Evolutionary conservation across 2,113 vertebrate genomes (phyloP), one percentile per base, ranked within the genome.

Genomic region (Sula dactylatra): DNA sequence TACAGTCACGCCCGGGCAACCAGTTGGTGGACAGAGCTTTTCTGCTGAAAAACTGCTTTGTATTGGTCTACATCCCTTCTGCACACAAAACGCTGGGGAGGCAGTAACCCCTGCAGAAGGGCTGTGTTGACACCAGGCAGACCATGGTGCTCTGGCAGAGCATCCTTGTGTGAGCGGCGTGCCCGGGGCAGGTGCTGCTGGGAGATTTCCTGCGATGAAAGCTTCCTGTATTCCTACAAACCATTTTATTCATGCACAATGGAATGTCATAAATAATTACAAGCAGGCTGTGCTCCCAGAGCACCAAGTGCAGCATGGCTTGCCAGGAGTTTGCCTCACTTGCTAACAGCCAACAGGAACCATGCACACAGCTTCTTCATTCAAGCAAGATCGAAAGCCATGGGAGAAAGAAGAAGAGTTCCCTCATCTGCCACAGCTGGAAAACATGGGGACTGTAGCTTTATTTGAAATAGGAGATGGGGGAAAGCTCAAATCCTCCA

Each of bases 121-220:
- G 40, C 36, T 31, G 49, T 13, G 1, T 10, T 6, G 24, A 11
- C 78, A 38, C 19, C 29, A 7, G 22, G 56, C 42, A 26, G 55
- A 3, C 3, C 4, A 1, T 0, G 8, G 10, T 24, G 55, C 67
- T 52, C 18, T 1, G 3, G 71, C 62, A 40, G 11, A 77, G 45
- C 69, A 44, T 73, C 78, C 65, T 7, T 0, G 0, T 2, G 66
- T 1, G 4, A 87, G 65, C 13, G 4, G 47, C 11, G 0, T 9
- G 31, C 56, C 76, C 4, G 0, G 27, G 27, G 49, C 64, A 17
- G 79, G 62, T 3, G 1, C 58, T 10, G 85, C 56, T 9, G 58
- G 67, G 93, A 59, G 7, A 61, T 67, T 55, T 45, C 79, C 84
- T 0, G 2, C 1, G 2, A 21, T 3, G n/a, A 38, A 87, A 13